Percentiles rank a stretch among this genome's conserved stretches.
phyloP scores from a whole-genome alignment of 2,113 vertebrate genomes.

The Neopipo cinnamomea region DNA sequence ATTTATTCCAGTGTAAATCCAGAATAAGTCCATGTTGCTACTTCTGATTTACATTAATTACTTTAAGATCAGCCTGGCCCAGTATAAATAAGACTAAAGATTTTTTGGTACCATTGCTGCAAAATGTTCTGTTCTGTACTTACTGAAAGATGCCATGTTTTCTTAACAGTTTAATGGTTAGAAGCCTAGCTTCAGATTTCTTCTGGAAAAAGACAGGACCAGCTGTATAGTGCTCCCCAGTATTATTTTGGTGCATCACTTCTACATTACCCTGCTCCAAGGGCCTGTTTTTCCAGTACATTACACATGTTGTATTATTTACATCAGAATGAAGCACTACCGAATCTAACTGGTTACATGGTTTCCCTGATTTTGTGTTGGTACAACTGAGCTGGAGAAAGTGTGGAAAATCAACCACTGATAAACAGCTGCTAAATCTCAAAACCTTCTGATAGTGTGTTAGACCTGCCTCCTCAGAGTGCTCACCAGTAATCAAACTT shows the following conservation, averaged over 20 bases:
- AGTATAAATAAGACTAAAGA: neutral
- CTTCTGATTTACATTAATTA: conserved; percentile 6
- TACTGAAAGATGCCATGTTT: neutral
- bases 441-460: neutral
- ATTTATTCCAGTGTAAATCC: conserved; percentile 56
- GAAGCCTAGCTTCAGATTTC: conserved; percentile 12
- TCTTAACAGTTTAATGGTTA: neutral
- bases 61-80: neutral
- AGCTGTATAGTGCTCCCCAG: neutral
- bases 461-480: neutral
- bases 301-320: neutral
- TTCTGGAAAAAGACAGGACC: neutral
- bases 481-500: neutral
- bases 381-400: neutral
- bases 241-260: neutral
- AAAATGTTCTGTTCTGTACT: neutral
- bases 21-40: conserved; percentile 19
- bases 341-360: neutral
- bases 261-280: neutral
- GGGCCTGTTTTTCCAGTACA: neutral
- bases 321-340: neutral
- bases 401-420: neutral
- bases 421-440: neutral
- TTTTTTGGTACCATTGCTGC: neutral
- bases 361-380: neutral